A percentile compares a stretch with the other conserved stretches of the same genome.
Conservation (phyloP, 2,888 invertebrate species). For the Aleiodes leptofemur region DNA sequence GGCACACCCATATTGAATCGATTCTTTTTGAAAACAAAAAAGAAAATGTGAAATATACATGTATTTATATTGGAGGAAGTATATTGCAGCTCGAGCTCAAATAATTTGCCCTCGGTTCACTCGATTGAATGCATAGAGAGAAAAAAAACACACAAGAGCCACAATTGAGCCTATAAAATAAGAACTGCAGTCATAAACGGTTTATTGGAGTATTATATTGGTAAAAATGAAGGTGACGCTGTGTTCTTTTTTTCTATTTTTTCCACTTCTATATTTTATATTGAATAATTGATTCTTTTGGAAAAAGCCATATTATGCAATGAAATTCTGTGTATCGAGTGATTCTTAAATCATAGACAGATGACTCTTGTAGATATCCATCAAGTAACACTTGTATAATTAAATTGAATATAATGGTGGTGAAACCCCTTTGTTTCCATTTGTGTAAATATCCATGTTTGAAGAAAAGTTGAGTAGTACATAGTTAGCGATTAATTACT, state of each 20-base stretch:
- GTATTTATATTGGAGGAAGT: not conserved
- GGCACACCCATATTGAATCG: conserved; percentile 33
- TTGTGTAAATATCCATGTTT: too few relatives aligned
- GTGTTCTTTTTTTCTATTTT: not conserved
- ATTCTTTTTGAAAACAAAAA: conserved; percentile 14
- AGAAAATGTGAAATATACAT: not conserved
- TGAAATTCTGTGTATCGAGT: too few relatives aligned
- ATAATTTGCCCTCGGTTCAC: conserved; percentile 31
- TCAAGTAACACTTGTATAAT: too few relatives aligned
- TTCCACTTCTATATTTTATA: not conserved
- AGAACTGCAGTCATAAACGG: conserved; percentile 12
- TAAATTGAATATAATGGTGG: too few relatives aligned
- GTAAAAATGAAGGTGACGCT: conserved; percentile 1
- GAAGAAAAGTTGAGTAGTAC: too few relatives aligned
- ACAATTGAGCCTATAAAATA: conserved; percentile 26
- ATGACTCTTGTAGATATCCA: too few relatives aligned
- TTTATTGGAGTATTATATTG: conserved; percentile 16
- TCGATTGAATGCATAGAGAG: not conserved
- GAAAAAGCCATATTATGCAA: not conserved
- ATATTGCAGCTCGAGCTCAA: conserved; percentile 16
- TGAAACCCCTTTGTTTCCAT: too few relatives aligned
- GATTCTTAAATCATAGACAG: too few relatives aligned
- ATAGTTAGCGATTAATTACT: not conserved
- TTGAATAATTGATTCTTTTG: not conserved
- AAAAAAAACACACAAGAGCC: not conserved